Base-by-base conservation (phyloP, 2,888 invertebrate species). In the Dasysyrphus tricinctus region DNA sequence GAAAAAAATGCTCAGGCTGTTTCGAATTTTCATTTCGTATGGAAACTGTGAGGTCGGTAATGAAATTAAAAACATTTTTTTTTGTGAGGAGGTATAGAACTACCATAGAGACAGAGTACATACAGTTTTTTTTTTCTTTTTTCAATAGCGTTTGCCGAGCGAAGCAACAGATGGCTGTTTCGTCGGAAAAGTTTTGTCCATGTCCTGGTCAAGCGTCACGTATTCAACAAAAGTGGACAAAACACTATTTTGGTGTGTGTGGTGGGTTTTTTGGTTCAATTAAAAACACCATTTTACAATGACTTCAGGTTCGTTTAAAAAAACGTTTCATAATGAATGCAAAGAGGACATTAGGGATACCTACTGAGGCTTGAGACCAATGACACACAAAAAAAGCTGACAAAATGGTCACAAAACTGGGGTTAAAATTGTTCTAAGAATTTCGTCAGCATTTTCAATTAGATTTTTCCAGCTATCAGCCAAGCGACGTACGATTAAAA, bases 31-130 rank as follows among this genome's bases (percentile, higher is more conserved):
- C 78, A 79, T 86, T 86, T 75, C 37, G 82, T 86, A 86, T 86
- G 86, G 82, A 78, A 65, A 79, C 77, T 65, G 82, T 82, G 78
- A 79, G 51, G 49, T 86, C 51, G 74, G 78, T 86, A 86, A 86
- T 82, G 86, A 86, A 86, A 86, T 86, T 86, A 79, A 86, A 86
- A 86, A 86, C 86, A 82, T 72, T 82, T 85, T 85, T n/a, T 85
- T 63, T 75, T 77, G 70, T 11, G 19, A 42, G 39, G 12, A 57
- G 42, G 39, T 16, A 57, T 11, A 8, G n/a, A 81, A 85, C 85
- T 77, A 70, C 56, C 16, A 34, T 44, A 63, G n/a, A 63, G 4
- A n/a, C 8, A 39, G 29, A 29, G 9, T 47, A 16, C 3, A 24
- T 24, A 24, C 24, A 19, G 0, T 39, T 19, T 7, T 14, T 39